Evolutionary conservation across 2,888 invertebrate species (phyloP), one percentile per base, ranked within the genome.

Genomic region (Leptopterna dolabrata): DNA sequence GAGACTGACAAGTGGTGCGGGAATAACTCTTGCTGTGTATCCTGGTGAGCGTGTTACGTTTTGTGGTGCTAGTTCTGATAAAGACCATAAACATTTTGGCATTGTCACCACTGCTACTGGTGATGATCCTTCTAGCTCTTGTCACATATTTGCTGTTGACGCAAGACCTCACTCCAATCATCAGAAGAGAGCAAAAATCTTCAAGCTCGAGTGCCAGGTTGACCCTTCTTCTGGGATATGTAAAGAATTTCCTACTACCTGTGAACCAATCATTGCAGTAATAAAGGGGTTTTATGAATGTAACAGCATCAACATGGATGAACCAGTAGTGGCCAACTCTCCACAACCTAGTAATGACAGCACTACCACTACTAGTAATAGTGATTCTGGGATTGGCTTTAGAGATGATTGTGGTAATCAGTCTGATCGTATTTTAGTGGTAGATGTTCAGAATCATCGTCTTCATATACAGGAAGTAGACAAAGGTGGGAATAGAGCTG

Each of bases 71-170:
- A 96, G 97, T 73, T 96, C 96, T 0, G 98, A 98, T 90, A 97
- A 97, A 90, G 98, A 98, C 91, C 95, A 97, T 90, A 94, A 97
- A 82, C 98, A 97, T 92, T 98, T 99, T 91, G 98, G 98, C 0
- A 94, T 99, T 71, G 96, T 98, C 2, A 98, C 98, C 0, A 95
- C 96, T 90, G 94, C 95, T 84, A 91, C 91, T 16, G 93, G 94
- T 91, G 90, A 94, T 13, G 94, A 94, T 89, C 94, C 95, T 24
- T 96, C 96, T 0, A 97, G 97, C 91, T 97, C 98, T 84, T 98
- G 98, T 91, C 98, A 99, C 92, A 97, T 98, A 0, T 99, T 99
- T 91, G 97, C 97, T 88, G 96, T 98, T 11, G 98, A 98, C 91
- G 95, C 97, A 0, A 95, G 97, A 91, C 95, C 96, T 88, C 98